Evolutionary conservation across 2,113 vertebrate species (phyloP).

Genomic region (Xyliphius kryptos): DNA sequence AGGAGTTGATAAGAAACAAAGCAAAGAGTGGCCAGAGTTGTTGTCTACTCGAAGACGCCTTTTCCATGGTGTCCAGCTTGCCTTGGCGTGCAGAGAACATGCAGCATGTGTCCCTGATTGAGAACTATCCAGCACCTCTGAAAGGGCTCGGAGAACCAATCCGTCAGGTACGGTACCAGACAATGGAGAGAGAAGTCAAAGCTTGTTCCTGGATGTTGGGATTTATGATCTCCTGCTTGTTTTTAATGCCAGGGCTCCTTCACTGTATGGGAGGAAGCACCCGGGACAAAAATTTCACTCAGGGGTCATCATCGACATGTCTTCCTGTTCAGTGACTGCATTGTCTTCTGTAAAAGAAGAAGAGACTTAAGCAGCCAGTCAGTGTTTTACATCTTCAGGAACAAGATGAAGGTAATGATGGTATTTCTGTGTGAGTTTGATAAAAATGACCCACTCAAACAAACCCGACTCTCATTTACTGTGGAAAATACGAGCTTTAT

Average conservation of each 20-base stretch:
- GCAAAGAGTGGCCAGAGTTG: slow-evolving; percentile 83
- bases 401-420: slow-evolving; percentile 99
- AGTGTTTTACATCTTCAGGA: slow-evolving; percentile 85
- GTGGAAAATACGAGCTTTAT: too few species aligned
- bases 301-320: slow-evolving; percentile 91
- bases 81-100: slow-evolving; percentile 82
- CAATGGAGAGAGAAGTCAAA: too few species aligned
- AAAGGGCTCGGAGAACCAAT: slow-evolving; percentile 86
- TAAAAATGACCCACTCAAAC: too few species aligned
- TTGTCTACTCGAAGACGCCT: slow-evolving; percentile 81
- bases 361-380: slow-evolving; percentile 73
- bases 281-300: slow-evolving; percentile 76
- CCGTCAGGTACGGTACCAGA: slow-evolving; percentile 72
- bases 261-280: slow-evolving; percentile 90
- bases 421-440: too few species aligned
- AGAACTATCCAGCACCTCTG: slow-evolving; percentile 88
- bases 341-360: slow-evolving; percentile 86
- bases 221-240: slow-evolving; percentile 2
- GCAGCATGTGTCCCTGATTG: slow-evolving; percentile 85
- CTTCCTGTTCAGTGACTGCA: slow-evolving; percentile 90
- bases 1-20: slow-evolving; percentile 95
- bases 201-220: neutral
- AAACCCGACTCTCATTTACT: too few species aligned
- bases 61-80: slow-evolving; percentile 82
- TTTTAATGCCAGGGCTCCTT: slow-evolving; percentile 73